Conservation (phyloP, 2,888 invertebrate species). For the Tetragnatha montana region DNA sequence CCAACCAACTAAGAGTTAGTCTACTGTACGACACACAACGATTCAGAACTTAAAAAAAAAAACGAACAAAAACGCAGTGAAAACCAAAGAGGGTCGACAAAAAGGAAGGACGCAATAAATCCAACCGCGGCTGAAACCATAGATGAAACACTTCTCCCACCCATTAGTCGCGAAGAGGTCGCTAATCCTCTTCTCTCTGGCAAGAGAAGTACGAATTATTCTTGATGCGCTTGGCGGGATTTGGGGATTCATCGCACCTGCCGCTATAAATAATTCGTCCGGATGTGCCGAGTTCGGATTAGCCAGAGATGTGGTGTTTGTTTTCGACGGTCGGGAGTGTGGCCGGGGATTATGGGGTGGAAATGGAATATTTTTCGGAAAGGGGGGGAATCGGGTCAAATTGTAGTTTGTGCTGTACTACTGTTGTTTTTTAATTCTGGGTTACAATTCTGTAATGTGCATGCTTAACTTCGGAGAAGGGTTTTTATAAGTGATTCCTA, state of each 20-base stretch:
- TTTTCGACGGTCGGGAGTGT: neutral
- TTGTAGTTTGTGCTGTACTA: too few relatives aligned
- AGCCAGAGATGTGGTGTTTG: neutral
- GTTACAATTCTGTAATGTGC: too few relatives aligned
- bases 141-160: neutral
- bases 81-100: neutral
- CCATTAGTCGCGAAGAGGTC: constrained; percentile 27
- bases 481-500: too few relatives aligned
- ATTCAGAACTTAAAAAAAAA: neutral
- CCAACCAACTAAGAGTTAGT: too few relatives aligned
- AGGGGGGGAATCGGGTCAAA: neutral
- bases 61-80: neutral
- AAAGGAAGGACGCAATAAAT: neutral
- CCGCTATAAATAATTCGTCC: neutral
- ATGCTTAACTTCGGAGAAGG: too few relatives aligned
- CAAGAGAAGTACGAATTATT: neutral
- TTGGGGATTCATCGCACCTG: neutral
- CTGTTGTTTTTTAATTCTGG: too few relatives aligned
- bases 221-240: neutral
- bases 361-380: neutral
- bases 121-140: neutral
- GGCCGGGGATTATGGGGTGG: neutral
- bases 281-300: neutral
- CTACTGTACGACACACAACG: too few relatives aligned
- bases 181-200: neutral